A percentile compares a stretch with the other conserved stretches of the same genome.
phyloP scores from a whole-genome alignment of 2,888 invertebrate genomes.

The Parascotia fuliginaria region DNA sequence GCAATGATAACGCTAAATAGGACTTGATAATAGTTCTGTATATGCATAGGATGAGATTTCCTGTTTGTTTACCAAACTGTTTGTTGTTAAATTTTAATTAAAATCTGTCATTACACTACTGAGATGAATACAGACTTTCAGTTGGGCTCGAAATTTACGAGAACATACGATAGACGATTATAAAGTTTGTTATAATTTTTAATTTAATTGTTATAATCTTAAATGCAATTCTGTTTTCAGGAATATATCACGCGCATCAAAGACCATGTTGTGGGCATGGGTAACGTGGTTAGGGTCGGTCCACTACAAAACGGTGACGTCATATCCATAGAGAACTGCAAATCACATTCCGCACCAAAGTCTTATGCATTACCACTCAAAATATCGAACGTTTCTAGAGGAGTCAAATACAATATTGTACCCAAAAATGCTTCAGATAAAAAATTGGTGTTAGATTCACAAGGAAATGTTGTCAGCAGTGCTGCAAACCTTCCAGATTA shows the following conservation, averaged over 20 bases:
- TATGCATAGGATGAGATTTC: too few species aligned
- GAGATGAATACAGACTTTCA: too few species aligned
- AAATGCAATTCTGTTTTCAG: too few species aligned
- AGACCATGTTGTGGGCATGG: constrained; percentile 90
- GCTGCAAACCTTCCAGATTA: constrained; percentile 80
- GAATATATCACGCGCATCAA: constrained; percentile 86
- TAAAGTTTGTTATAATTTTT: too few species aligned
- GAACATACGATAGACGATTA: too few species aligned
- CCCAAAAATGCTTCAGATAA: constrained; percentile 82
- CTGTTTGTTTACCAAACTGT: too few species aligned
- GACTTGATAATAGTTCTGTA: too few species aligned
- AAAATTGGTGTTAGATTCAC: constrained; percentile 77
- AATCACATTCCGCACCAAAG: constrained; percentile 70
- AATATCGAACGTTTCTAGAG: constrained; percentile 78
- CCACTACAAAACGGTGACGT: constrained; percentile 80
- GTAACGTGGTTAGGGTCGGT: constrained; percentile 88
- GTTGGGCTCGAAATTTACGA: too few species aligned
- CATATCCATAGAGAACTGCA: constrained; percentile 75
- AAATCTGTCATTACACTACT: too few species aligned
- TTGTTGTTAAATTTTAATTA: too few species aligned
- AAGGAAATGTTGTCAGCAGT: constrained; percentile 81
- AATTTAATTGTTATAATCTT: too few species aligned
- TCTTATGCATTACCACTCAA: constrained; percentile 80
- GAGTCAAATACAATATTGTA: constrained; percentile 79
- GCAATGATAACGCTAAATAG: too few species aligned